Evolutionary conservation across 1,140 invertebrate genomes (phyloP), one percentile per base, ranked within the genome.

Genomic region (Megalonaias nervosa): DNA sequence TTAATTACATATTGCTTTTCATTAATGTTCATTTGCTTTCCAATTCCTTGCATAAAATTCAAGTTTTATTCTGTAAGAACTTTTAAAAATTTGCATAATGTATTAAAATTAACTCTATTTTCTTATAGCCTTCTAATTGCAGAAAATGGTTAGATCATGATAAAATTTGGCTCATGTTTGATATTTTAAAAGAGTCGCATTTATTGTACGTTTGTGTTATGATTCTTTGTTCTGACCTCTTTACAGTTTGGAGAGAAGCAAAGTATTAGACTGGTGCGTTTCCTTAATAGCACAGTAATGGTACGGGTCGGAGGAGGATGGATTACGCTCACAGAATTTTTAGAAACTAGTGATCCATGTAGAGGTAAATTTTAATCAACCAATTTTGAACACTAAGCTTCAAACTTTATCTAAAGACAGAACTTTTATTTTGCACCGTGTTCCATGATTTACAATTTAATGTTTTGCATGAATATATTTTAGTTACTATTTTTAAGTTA

Each of bases 241-340:
- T 86, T 90, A 92, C 75, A 99, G 97, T 99, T 99, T 93, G 97
- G 98, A 66, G 98, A 99, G 91, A 98, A 96, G 81, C 97, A 98
- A 89, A 99, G 99, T 90, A 93, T 99, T 23, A 94, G 98, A 68
- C 92, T 99, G 67, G 98, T 99, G 2, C 94, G 98, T 16, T 89
- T 90, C 78, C 81, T 91, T 17, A 90, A 90, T 84, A 87, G 85
- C 70, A 86, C 85, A 90, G 97, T 97, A 92, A 98, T 98, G 96
- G 97, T 98, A 16, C 93, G 97, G 84, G 96, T 98, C 23, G 97
- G 96, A 64, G 97, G 96, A 55, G 92, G 96, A 64, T 97, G 96
- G 96, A 96, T 97, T 90, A 97, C 96, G 15, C 92, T 98, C 86
- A 95, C 97, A 87, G 96, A 97, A 91, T 98, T 97, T 91, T 92